phyloP scores from a whole-genome alignment of 2,888 invertebrate genomes.

The Herminia tarsipennalis region DNA sequence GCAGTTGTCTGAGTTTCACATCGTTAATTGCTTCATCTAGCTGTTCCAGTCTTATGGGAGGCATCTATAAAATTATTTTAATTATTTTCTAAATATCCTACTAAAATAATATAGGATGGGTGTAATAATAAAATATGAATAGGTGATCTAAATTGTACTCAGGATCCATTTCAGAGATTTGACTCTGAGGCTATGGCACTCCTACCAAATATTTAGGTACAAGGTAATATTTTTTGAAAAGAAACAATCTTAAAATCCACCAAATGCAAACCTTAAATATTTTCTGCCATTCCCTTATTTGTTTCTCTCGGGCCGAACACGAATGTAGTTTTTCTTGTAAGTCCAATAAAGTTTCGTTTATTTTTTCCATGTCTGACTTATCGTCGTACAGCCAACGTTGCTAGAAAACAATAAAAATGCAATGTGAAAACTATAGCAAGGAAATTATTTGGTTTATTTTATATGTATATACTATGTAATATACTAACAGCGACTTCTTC shows the following conservation, averaged over 20 bases:
- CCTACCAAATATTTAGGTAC: too few species aligned
- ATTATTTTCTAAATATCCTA: too few species aligned
- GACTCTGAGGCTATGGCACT: too few species aligned
- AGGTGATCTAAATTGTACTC: too few species aligned
- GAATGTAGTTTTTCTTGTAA: slow-evolving; percentile 87
- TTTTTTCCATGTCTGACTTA: slow-evolving; percentile 88
- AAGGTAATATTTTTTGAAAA: too few species aligned
- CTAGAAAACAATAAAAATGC: slow-evolving; percentile 66
- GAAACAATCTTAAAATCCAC: too few species aligned
- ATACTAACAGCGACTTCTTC: slow-evolving; percentile 91
- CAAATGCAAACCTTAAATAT: slow-evolving; percentile 95
- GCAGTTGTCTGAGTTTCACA: slow-evolving; percentile 90
- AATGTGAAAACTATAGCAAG: neutral
- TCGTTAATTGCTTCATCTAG: slow-evolving; percentile 93
- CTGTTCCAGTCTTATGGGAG: slow-evolving; percentile 92
- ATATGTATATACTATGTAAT: slow-evolving; percentile 38
- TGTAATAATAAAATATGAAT: too few species aligned
- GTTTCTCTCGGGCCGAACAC: slow-evolving; percentile 89
- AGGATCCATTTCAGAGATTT: too few species aligned
- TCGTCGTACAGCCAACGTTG: slow-evolving; percentile 91
- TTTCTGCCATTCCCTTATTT: slow-evolving; percentile 93
- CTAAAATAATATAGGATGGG: too few species aligned
- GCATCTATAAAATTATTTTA: slow-evolving; percentile 87
- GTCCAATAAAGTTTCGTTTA: slow-evolving; percentile 87
- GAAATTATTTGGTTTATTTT: neutral